Evolutionary conservation across 2,113 vertebrate genomes (phyloP).

Genomic region (Rhinolophus sinicus): DNA sequence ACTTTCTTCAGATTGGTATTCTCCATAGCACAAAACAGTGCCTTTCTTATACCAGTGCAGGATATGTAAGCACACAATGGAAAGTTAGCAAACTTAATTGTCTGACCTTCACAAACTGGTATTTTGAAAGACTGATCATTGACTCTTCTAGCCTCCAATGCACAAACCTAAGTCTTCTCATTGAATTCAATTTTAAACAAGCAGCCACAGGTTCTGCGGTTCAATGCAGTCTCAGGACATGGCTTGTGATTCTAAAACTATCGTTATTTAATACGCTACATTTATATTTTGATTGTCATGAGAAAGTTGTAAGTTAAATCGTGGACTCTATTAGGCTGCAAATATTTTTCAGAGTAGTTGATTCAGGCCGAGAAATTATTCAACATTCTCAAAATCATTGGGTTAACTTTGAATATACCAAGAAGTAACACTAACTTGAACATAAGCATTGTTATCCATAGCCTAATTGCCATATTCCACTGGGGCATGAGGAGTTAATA

Average conservation of each 20-base stretch:
- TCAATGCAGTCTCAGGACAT: background rate
- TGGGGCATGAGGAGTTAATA: background rate
- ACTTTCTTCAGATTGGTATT: background rate
- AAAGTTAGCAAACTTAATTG: too few species aligned
- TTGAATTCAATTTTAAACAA: constrained; percentile 24
- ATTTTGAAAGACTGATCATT: background rate
- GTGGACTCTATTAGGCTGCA: background rate
- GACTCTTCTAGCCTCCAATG: background rate
- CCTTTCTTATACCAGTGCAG: background rate
- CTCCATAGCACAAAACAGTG: background rate
- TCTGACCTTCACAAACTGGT: background rate
- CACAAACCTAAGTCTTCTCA: background rate
- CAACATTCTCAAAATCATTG: background rate
- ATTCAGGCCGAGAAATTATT: background rate
- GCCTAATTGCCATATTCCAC: background rate
- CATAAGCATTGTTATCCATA: background rate
- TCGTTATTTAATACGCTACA: background rate
- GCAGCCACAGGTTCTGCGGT: background rate
- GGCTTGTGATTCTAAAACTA: background rate
- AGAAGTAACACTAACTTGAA: background rate
- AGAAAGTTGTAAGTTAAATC: background rate
- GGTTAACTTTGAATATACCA: background rate
- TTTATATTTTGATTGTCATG: background rate
- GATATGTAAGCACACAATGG: background rate
- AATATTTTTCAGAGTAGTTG: background rate